Base-by-base conservation (phyloP, 1,140 invertebrate species). In the Bombyx mandarina region DNA sequence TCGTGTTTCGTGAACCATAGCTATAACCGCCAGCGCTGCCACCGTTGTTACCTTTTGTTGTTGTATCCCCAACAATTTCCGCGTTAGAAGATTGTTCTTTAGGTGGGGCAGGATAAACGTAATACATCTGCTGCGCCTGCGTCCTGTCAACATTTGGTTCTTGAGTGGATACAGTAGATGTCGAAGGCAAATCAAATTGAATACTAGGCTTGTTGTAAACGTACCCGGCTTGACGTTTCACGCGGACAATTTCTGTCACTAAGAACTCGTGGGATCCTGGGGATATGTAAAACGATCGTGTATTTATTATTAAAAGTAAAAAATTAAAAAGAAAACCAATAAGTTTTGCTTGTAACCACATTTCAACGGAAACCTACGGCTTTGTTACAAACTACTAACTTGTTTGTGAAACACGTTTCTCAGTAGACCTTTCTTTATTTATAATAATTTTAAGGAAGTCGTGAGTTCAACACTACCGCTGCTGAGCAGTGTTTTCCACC, bases 41-140 rank as follows among this genome's bases (percentile, higher is more conserved):
- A 44, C 52, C 54, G 45, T 63, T 55, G 7, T 61, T 22, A 8
- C 22, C 47, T 26, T 60, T 22, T 6, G 67, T 52, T 2, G 64
- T 59, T 0, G 56, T 47, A 35, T 0, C 48, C 12, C 66, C 46
- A 26, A 57, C 56, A 18, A 61, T 58, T 3, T 65, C 69, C 49
- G 66, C 63, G 55, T 67, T 74, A 26, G 66, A 54, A 12, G 63
- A 58, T 52, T 65, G 54, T 35, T 61, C 69, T 49, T 57, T 54
- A 8, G 67, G 49, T 35, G 79, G 79, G 26, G 60, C 79, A 18
- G 81, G 79, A 60, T 84, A 84, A 46, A 77, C 79, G 67, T 82
- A 82, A 71, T 72, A 85, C 78, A 81, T 85, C 43, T 70, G 67
- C 68, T 76, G 79, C 69, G 62, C 67, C 64, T 68, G 67, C 43